Evolutionary conservation across 2,888 invertebrate species (phyloP), one percentile per base, ranked within the genome.

Genomic region (Caenorhabditis drosophilae): DNA sequence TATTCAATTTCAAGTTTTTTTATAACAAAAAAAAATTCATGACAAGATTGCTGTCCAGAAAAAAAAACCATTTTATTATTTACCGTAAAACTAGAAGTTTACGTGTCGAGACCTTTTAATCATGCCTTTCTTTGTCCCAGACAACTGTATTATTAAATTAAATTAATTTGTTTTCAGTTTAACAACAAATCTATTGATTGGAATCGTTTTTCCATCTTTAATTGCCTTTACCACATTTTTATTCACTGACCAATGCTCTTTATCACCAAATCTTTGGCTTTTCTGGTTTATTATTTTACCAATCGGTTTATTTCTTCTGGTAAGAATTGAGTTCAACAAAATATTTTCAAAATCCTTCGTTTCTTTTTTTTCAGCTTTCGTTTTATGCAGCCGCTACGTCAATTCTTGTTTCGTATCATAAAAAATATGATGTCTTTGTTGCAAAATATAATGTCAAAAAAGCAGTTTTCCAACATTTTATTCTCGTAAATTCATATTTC

Each of bases 381-480:
- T 81, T 82, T 64, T 81, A 82, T 61, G 75, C 79, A 1, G 67
- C 76, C 0, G 73, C 76, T 20, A 81, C 81, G 2, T 77, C 75
- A 16, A 56, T 78, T 35, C 63, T 80, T 18, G 70, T 81, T 16
- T 72, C 78, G 27, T 45, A 74, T 15, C 67, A 78, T 60, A 81
- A 81, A 59, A 74, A 81, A 31, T 81, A 78, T 48, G 74, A 81
- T 25, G 52, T 74, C 15, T 59, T 70, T 15, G 74, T 75, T 16
- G 67, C 75, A 16, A 79, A 79, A 34, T 75, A 73, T 46, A 54
- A 64, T 46, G 61, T 80, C 38, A 64, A 77, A 44, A 67, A 57
- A 31, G 68, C 74, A 2, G 66, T 79, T 2, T 63, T 75, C 20
- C 67, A 72, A 20, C 79, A 79, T 46, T 68, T 73, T 18, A 38